These are phyloP conservation scores for Tiaroga cobitis DNA, from an alignment of 2,797 vertebrate species.

Conservation along the genomic window DNA sequence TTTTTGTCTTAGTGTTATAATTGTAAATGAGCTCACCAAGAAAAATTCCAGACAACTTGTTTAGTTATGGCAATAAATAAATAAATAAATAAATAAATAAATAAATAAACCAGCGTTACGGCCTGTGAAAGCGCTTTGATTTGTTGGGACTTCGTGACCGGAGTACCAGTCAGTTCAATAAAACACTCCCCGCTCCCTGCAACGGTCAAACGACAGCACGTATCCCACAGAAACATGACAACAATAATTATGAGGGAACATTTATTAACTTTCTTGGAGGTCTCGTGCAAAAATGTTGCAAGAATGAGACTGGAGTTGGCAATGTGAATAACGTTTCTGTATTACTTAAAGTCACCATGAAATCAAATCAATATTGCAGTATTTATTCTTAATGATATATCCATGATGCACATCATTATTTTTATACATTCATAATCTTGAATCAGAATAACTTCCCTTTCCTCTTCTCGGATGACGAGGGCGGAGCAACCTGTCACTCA, in stretches of 20 bases:
- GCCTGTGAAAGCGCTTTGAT: constrained; percentile 1
- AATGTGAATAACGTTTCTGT: not conserved
- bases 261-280: constrained; percentile 1
- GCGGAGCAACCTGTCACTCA: not conserved
- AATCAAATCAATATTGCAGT: not conserved
- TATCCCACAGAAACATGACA: not conserved
- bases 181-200: not conserved
- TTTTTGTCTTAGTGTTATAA: no score
- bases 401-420: not conserved
- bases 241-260: not conserved
- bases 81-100: not conserved
- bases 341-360: not conserved
- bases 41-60: no score
- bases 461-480: not conserved
- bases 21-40: no score
- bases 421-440: not conserved
- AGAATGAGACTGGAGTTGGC: not conserved
- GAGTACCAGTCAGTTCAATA: constrained; percentile 10
- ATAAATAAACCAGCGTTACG: not conserved
- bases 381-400: not conserved
- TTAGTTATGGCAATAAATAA: no score
- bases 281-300: not conserved
- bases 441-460: not conserved
- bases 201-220: not conserved
- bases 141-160: constrained; percentile 31